These are phyloP conservation scores for Zhengitettix transpicula DNA, from an alignment of 2,888 invertebrate species.

Conservation along the genomic window DNA sequence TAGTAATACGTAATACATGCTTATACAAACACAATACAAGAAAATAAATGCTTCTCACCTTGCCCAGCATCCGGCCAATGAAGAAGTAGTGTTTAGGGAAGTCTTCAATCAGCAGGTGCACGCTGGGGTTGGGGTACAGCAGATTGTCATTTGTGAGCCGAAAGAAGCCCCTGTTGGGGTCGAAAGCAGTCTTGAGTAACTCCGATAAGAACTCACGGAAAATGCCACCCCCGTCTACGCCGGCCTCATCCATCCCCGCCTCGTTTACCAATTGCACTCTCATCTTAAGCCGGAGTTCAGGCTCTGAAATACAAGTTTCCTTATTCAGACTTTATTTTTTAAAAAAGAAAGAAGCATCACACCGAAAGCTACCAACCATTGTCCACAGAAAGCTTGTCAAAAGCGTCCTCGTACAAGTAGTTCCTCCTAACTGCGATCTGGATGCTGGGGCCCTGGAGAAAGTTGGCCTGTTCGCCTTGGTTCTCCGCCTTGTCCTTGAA, in stretches of 20 bases:
- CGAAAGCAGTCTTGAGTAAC: slow-evolving; percentile 84
- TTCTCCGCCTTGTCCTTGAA: slow-evolving; percentile 47
- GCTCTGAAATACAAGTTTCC: slow-evolving; percentile 37
- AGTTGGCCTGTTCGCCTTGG: slow-evolving; percentile 57
- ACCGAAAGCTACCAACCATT: slow-evolving; percentile 45
- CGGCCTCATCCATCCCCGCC: slow-evolving; percentile 85
- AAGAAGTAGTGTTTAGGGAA: slow-evolving; percentile 85
- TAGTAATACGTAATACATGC: not conserved
- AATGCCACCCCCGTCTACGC: slow-evolving; percentile 93
- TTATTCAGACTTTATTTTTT: not conserved
- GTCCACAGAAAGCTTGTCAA: slow-evolving; percentile 76
- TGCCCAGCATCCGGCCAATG: slow-evolving; percentile 84
- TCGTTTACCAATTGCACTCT: slow-evolving; percentile 81
- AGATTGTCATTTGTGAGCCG: slow-evolving; percentile 76
- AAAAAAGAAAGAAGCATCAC: not conserved
- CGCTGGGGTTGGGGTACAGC: slow-evolving; percentile 91
- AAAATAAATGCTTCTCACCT: slow-evolving; percentile 33
- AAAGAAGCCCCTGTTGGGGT: slow-evolving; percentile 92
- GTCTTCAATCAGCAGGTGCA: slow-evolving; percentile 68
- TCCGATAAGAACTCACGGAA: slow-evolving; percentile 92
- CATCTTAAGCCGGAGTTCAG: slow-evolving; percentile 69
- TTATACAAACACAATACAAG: not conserved
- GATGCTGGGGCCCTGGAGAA: slow-evolving; percentile 58
- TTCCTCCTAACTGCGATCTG: slow-evolving; percentile 66
- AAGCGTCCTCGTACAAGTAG: slow-evolving; percentile 96